Conservation (phyloP, 2,797 vertebrate species). For the Pangasius larnaudii region DNA sequence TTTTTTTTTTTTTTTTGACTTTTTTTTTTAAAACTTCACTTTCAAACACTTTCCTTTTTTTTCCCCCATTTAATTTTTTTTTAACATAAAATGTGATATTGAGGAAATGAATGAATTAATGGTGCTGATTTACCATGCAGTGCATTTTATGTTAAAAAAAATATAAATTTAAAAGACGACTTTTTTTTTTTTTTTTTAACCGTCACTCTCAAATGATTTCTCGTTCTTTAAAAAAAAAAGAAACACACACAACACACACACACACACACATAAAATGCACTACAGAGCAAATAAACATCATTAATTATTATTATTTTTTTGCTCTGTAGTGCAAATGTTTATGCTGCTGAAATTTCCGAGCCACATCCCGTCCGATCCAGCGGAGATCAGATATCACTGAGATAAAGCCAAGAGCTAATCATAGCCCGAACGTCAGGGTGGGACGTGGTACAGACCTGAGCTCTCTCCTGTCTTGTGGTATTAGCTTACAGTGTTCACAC, state of each 20-base stretch:
- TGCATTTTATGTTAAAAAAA: background rate
- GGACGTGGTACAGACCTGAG: background rate
- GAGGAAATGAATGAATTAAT: background rate
- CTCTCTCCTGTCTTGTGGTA: background rate
- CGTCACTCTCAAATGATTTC: background rate
- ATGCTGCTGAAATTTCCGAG: background rate
- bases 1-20: too few relatives aligned
- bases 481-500: background rate
- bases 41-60: background rate
- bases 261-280: background rate
- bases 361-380: background rate
- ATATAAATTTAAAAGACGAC: too few relatives aligned
- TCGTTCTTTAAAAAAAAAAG: too few relatives aligned
- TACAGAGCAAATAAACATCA: background rate
- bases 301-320: background rate
- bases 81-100: background rate
- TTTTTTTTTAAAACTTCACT: too few relatives aligned
- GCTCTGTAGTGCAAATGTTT: background rate
- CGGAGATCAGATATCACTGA: conserved; percentile 2
- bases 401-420: background rate
- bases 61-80: background rate
- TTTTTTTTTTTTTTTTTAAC: background rate
- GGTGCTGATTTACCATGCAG: background rate
- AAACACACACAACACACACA: too few relatives aligned
- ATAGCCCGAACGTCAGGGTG: background rate